Evolutionary conservation across 2,797 vertebrate genomes (phyloP).

Genomic region (Iguana delicatissima): DNA sequence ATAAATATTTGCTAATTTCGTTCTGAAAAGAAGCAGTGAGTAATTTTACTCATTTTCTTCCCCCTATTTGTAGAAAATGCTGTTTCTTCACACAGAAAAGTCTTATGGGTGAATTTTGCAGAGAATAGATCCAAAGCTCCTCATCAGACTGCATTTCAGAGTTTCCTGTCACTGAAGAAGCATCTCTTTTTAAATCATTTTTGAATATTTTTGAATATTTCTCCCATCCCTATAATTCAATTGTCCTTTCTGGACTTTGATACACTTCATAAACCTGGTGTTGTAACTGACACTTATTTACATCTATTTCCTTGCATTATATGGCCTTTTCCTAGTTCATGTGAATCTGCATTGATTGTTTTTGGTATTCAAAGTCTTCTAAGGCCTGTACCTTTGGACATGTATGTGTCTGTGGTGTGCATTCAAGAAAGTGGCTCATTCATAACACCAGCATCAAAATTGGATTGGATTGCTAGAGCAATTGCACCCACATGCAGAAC

Average conservation of each 20-base stretch:
- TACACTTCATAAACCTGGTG: background rate
- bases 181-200: background rate
- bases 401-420: conserved; percentile 11
- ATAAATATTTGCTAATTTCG: no score
- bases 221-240: background rate
- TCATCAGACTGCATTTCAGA: no score
- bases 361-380: background rate
- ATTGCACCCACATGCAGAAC: conserved; percentile 72
- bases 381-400: no score
- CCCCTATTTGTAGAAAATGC: no score
- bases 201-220: no score
- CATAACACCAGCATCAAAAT: conserved; percentile 74
- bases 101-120: no score
- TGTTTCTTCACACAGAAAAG: no score
- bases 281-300: background rate
- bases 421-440: conserved; percentile 71
- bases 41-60: no score
- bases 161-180: no score
- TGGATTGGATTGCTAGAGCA: conserved; percentile 72
- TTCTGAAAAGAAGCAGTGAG: no score
- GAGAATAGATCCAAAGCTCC: no score
- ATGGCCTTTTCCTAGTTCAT: background rate
- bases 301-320: background rate
- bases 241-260: background rate
- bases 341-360: background rate